Evolutionary conservation across 2,113 vertebrate species (phyloP), one percentile per base, ranked within the genome.

Genomic region (Scomber colias): DNA sequence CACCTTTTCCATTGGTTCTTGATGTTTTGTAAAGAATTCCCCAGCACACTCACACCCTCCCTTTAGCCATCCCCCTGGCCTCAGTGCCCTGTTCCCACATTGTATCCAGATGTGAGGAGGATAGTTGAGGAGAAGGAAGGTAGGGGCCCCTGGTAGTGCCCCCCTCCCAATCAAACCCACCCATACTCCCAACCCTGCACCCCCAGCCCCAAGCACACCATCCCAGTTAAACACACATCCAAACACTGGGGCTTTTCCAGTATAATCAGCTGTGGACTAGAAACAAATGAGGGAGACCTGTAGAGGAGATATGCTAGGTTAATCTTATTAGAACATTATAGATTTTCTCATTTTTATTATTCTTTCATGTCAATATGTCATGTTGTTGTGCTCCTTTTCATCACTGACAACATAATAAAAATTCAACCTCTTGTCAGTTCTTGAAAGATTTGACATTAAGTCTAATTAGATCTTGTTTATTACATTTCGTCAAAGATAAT

Each of bases 31-130:
- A 80, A 90, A 91, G 82, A 92, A 87, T 82, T 85, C 85, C 92
- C 88, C 86, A 57, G 81, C 82, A 69, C 79, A 83, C 83, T 75
- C 71, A 62, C 83, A 78, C 79, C 84, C 87, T 77, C 87, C 88
- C 87, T 72, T 63, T 75, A 87, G 88, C 89, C 56, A 78, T 70
- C 79, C 87, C 67, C 57, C 30, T 79, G 83, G 87, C 87, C 80
- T 71, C 81, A 16, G 44, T 67, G 73, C 83, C 83, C 77, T 63
- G 74, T 77, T 91, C 79, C 85, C 90, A 90, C 91, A 93, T 93
- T 93, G 90, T 82, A 90, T 89, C 93, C 93, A 94, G 93, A 95
- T 95, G 92, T 92, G 87, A 90, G 75, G 84, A 87, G 86, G 81
- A 70, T 85, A 74, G 81, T 81, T 65, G 62, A 81, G 83, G 73